Percentiles rank a stretch among this genome's conserved stretches.
Conservation (phyloP, 2,888 invertebrate genomes). For the Macropis europaea region DNA sequence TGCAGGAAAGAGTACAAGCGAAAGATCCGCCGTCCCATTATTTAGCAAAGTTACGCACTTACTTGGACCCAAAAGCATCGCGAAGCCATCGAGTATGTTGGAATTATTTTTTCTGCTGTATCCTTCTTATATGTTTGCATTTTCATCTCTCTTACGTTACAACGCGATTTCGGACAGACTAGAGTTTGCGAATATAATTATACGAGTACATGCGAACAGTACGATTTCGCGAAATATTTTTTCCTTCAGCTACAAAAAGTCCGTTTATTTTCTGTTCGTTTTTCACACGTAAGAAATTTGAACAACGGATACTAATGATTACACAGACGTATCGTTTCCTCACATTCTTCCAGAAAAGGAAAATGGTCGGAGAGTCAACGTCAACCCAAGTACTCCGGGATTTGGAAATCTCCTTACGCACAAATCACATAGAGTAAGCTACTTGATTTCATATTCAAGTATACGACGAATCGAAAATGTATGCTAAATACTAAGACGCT, state of each 20-base stretch:
- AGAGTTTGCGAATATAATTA: not conserved
- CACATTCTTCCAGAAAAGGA: slow-evolving; percentile 92
- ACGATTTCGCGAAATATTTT: not conserved
- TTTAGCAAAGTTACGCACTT: slow-evolving; percentile 96
- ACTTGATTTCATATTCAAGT: not conserved
- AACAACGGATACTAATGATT: slow-evolving; percentile 71
- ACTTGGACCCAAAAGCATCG: slow-evolving; percentile 97
- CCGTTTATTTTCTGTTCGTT: slow-evolving; percentile 45
- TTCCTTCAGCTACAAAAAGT: not conserved
- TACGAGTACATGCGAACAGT: too few species aligned
- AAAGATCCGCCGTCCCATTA: slow-evolving; percentile 98
- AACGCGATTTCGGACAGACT: slow-evolving; percentile 4
- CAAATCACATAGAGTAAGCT: slow-evolving; percentile 98
- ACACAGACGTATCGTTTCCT: slow-evolving; percentile 80
- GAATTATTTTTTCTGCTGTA: slow-evolving; percentile 24
- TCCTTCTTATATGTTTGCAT: slow-evolving; percentile 15
- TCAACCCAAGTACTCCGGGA: slow-evolving; percentile 99
- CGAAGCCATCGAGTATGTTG: slow-evolving; percentile 94
- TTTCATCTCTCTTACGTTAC: slow-evolving; percentile 23
- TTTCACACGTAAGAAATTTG: slow-evolving; percentile 10
- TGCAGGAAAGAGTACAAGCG: slow-evolving; percentile 97
- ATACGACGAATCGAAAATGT: not conserved
- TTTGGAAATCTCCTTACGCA: slow-evolving; percentile 98
- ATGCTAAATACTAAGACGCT: too few species aligned
- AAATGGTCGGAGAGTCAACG: slow-evolving; percentile 97